Conservation (phyloP, 2,797 vertebrate species). For the Perodicticus potto region DNA sequence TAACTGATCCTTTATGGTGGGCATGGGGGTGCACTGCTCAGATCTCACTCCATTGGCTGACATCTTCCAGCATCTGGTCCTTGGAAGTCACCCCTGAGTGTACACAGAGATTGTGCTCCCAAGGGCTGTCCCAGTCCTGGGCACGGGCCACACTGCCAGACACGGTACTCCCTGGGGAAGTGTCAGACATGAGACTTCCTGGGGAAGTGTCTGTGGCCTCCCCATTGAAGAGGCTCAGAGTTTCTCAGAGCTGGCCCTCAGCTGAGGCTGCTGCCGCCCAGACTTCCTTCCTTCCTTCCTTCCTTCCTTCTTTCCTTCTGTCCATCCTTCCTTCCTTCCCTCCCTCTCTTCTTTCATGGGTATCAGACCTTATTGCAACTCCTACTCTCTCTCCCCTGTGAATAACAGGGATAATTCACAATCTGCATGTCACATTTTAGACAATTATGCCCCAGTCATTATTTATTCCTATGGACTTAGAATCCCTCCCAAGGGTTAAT, state of each 20-base stretch:
- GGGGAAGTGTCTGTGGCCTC: too few species aligned
- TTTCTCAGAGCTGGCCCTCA: background rate
- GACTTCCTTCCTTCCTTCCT: too few species aligned
- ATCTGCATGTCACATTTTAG: background rate
- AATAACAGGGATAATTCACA: background rate
- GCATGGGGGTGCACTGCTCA: background rate
- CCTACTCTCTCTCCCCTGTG: background rate
- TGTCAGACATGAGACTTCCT: too few species aligned
- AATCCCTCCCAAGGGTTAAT: background rate
- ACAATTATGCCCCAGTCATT: too few species aligned
- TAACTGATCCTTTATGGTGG: background rate
- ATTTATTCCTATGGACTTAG: background rate
- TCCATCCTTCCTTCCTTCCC: too few species aligned
- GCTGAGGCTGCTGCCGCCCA: background rate
- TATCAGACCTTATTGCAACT: background rate
- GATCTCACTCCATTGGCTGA: background rate
- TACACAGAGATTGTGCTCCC: background rate
- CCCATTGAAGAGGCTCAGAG: too few species aligned
- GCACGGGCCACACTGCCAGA: rapidly evolving
- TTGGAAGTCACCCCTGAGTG: background rate
- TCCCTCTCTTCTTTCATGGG: background rate
- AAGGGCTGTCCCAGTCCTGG: too few species aligned
- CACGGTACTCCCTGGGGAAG: too few species aligned
- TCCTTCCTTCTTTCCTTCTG: too few species aligned
- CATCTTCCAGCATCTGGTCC: background rate